phyloP scores from a whole-genome alignment of 2,888 invertebrate genomes.

The Hirtodrosophila alboralis region DNA sequence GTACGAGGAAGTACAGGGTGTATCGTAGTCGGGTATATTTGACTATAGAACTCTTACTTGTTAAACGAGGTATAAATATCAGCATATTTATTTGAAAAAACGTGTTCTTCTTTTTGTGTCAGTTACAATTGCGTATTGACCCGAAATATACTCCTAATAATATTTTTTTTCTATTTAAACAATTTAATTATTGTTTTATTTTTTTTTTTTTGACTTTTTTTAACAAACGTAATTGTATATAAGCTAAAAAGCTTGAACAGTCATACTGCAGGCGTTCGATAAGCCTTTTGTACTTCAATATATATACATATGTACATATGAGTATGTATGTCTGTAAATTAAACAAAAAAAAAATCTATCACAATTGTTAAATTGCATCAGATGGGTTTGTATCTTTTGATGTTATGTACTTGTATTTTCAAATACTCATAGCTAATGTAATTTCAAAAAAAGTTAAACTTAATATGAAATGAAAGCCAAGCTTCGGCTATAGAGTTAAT shows the following conservation, averaged over 20 bases:
- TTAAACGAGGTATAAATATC: no score
- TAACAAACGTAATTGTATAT: conserved; percentile 30
- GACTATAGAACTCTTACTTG: no score
- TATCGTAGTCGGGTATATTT: no score
- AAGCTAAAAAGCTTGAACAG: conserved; percentile 21
- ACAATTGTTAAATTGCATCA: conserved; percentile 22
- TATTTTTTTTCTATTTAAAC: no score
- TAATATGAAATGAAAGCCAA: conserved; percentile 47
- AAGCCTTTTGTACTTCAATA: conserved; percentile 49
- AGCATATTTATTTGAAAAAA: no score
- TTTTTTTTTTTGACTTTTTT: conserved; percentile 2
- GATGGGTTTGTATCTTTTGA: conserved; percentile 6
- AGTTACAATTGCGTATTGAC: conserved; percentile 18
- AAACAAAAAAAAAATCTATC: conserved; percentile 9
- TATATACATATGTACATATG: background rate
- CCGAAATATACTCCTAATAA: conserved; percentile 3
- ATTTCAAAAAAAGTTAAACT: conserved; percentile 53
- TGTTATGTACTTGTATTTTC: conserved; percentile 11
- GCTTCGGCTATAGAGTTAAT: conserved; percentile 28
- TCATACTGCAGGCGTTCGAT: conserved; percentile 33
- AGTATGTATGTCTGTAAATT: background rate
- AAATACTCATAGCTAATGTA: conserved; percentile 34
- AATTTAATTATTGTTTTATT: conserved; percentile 1
- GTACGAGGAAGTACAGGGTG: no score
- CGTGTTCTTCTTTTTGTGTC: conserved; percentile 3